phyloP scores from a whole-genome alignment of 64 coral and sea anemone genomes.

The Acropora yongei region DNA sequence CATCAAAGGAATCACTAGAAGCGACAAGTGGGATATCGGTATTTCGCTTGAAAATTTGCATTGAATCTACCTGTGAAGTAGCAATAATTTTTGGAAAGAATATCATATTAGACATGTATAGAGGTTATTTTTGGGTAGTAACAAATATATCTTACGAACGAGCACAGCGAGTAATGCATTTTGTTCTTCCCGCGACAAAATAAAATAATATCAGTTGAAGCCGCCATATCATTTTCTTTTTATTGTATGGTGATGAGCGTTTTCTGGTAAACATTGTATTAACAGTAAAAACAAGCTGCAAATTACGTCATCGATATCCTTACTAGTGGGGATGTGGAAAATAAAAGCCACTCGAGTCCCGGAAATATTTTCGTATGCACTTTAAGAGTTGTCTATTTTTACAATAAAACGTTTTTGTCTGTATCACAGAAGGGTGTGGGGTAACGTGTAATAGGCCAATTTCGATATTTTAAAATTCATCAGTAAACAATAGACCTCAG shows the following conservation, averaged over 20 bases:
- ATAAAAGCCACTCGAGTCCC: background rate
- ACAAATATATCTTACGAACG: slow-evolving; percentile 7
- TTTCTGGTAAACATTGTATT: background rate
- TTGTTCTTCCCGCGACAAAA: background rate
- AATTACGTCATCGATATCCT: background rate
- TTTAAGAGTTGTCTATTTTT: background rate
- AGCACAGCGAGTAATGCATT: background rate
- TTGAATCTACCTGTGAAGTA: background rate
- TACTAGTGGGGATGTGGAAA: background rate
- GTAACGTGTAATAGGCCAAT: slow-evolving; percentile 8
- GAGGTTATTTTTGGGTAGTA: background rate
- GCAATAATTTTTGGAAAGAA: slow-evolving; percentile 1
- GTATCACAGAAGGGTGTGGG: background rate
- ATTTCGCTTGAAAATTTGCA: background rate
- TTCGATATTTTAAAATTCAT: no score
- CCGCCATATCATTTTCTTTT: slow-evolving; percentile 5
- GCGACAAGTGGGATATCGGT: slow-evolving; percentile 1
- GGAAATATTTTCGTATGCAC: background rate
- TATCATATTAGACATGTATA: slow-evolving; percentile 16
- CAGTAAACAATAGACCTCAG: no score
- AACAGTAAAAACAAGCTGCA: slow-evolving; percentile 15
- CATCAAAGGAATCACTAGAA: slow-evolving; percentile 6
- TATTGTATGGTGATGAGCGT: background rate
- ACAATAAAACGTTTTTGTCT: background rate
- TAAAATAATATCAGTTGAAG: background rate